These are phyloP conservation scores for Plemyria rubiginata DNA, from an alignment of 2,888 invertebrate species.

Conservation along the genomic window DNA sequence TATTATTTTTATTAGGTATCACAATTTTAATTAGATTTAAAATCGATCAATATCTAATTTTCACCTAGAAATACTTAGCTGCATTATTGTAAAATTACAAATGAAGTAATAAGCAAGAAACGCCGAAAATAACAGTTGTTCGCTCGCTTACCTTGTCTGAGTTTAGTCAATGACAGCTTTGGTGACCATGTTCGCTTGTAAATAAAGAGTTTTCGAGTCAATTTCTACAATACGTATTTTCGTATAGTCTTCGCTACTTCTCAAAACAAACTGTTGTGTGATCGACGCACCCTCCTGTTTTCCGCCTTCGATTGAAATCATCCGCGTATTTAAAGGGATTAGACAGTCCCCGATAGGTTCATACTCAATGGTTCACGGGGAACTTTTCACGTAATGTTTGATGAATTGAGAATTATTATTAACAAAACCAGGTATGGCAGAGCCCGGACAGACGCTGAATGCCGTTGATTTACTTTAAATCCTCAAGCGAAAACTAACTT, in stretches of 20 bases:
- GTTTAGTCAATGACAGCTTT: slow-evolving; percentile 58
- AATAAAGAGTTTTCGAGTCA: slow-evolving; percentile 49
- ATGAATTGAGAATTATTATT: too few relatives aligned
- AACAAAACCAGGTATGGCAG: too few relatives aligned
- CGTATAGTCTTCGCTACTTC: neutral
- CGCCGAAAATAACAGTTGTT: slow-evolving; percentile 52
- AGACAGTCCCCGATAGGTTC: too few relatives aligned
- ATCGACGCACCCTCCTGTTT: neutral
- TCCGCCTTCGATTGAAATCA: neutral
- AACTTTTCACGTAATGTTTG: too few relatives aligned
- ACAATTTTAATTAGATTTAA: too few relatives aligned
- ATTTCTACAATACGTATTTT: slow-evolving; percentile 21
- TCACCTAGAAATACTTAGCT: neutral
- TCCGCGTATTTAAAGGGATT: neutral
- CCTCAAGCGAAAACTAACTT: too few relatives aligned
- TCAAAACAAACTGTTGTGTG: neutral
- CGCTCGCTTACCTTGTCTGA: slow-evolving; percentile 59
- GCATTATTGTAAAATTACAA: neutral
- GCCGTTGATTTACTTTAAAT: too few relatives aligned
- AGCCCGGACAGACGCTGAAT: too few relatives aligned
- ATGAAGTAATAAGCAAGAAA: slow-evolving; percentile 29
- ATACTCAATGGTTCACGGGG: too few relatives aligned
- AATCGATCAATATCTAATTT: too few relatives aligned
- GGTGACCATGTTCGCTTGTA: slow-evolving; percentile 45
- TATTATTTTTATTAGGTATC: too few relatives aligned